These are phyloP conservation scores for Rhipidura dahli DNA, from an alignment of 2,113 vertebrate genomes.

Conservation along the genomic window DNA sequence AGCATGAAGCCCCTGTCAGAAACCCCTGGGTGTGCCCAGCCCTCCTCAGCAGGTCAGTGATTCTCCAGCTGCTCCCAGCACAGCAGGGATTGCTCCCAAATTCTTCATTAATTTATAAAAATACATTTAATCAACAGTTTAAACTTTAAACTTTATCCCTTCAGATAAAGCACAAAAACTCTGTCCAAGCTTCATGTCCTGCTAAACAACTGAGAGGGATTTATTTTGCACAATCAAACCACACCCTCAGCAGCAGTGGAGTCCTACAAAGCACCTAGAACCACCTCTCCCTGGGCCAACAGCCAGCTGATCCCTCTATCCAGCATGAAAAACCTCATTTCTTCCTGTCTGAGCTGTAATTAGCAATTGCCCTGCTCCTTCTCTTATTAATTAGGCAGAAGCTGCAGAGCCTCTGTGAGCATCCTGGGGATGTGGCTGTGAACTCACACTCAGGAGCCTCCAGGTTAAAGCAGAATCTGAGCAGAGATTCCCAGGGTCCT, in stretches of 20 bases:
- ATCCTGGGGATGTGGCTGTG: background rate
- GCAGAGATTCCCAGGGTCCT: background rate
- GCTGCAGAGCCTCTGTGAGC: background rate
- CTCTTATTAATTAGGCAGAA: background rate
- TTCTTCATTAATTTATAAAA: background rate
- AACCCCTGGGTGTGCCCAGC: fast-evolving
- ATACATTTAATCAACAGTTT: background rate
- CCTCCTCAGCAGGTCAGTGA: background rate
- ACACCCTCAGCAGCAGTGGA: background rate
- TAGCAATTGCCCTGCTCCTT: background rate
- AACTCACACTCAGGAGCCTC: background rate
- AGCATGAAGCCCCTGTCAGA: background rate
- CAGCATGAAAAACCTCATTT: background rate
- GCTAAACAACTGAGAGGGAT: background rate
- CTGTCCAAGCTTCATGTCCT: background rate
- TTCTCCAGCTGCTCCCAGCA: background rate
- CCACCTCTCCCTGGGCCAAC: background rate
- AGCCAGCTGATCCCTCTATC: background rate
- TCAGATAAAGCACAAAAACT: background rate
- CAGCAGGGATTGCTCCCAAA: background rate
- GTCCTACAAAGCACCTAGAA: background rate
- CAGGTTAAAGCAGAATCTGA: background rate
- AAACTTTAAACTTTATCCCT: background rate
- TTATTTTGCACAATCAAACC: background rate
- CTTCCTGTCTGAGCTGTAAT: background rate